phyloP scores from a whole-genome alignment of 2,113 vertebrate species.

The Cranoglanis bouderius region DNA sequence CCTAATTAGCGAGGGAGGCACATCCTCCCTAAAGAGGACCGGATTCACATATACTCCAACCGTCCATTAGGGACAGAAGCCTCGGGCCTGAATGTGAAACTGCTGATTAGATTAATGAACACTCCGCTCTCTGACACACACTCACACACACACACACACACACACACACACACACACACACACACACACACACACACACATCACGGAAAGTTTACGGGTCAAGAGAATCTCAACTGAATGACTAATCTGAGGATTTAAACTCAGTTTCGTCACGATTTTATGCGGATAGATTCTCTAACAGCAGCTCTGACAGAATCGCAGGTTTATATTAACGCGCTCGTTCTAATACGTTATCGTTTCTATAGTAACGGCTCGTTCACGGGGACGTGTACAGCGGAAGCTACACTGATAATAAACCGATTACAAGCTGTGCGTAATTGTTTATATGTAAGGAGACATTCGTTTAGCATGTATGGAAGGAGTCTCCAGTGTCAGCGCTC shows the following conservation, averaged over 20 bases:
- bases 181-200: slow-evolving; percentile 4
- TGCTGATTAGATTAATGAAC: slow-evolving; percentile 45
- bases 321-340: neutral
- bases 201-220: neutral
- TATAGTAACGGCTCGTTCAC: neutral
- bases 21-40: slow-evolving; percentile 29
- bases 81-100: slow-evolving; percentile 34
- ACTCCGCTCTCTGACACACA: neutral
- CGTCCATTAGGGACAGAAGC: slow-evolving; percentile 32
- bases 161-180: slow-evolving; percentile 8
- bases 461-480: neutral
- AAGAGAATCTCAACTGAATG: neutral
- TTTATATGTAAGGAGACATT: neutral
- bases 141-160: neutral
- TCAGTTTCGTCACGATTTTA: too few species aligned
- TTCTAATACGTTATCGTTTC: neutral
- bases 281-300: neutral
- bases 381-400: neutral
- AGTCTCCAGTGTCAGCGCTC: neutral
- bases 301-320: neutral
- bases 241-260: neutral
- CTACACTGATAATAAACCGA: neutral
- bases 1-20: slow-evolving; percentile 46
- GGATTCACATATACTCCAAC: slow-evolving; percentile 33
- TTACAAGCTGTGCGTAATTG: neutral